phyloP scores from a whole-genome alignment of 2,888 invertebrate species.

The Sipha maydis region DNA sequence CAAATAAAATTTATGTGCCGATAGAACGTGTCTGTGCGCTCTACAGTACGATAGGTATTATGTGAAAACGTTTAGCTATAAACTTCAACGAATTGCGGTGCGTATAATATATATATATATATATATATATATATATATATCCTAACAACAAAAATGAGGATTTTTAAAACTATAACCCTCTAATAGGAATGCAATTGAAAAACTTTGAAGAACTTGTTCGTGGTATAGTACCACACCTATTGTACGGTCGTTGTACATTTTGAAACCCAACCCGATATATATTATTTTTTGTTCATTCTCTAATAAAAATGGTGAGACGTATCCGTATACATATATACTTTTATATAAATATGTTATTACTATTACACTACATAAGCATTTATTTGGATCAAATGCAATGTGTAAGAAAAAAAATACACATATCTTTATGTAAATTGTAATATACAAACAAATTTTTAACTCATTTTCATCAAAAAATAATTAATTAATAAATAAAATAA shows the following conservation, averaged over 20 bases:
- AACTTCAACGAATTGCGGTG: neutral
- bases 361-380: neutral
- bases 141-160: neutral
- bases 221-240: neutral
- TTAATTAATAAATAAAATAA: neutral
- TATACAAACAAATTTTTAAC: too few species aligned
- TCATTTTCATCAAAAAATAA: neutral
- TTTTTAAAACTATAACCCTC: neutral
- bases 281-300: neutral
- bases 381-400: neutral
- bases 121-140: neutral
- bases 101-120: neutral
- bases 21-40: neutral
- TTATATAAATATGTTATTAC: too few species aligned
- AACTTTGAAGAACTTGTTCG: neutral
- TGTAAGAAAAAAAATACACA: neutral
- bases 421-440: too few species aligned
- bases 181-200: conserved; percentile 13
- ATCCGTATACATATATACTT: neutral
- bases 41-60: neutral
- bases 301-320: neutral
- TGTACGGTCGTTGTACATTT: neutral
- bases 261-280: neutral
- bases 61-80: conserved; percentile 6
- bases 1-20: conserved; percentile 18